phyloP scores from a whole-genome alignment of 2,888 invertebrate species.

The Cremastobaeus sp. region DNA sequence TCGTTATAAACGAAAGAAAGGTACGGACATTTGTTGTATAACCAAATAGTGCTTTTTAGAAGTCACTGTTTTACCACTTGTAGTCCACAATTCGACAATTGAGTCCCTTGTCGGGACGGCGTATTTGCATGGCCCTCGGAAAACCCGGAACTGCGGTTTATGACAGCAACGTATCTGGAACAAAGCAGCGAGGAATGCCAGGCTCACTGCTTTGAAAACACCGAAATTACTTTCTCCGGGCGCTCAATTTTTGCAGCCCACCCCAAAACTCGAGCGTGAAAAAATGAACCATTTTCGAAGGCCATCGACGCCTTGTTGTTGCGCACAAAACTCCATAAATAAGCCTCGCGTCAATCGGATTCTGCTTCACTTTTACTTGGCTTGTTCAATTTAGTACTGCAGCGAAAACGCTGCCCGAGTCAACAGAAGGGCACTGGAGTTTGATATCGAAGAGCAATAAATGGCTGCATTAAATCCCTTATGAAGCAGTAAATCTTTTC shows the following conservation, averaged over 20 bases:
- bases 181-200: constrained; percentile 63
- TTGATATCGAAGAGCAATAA: constrained; percentile 55
- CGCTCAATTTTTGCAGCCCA: constrained; percentile 9
- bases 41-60: constrained; percentile 38
- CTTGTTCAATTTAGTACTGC: too few species aligned
- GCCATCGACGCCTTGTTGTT: neutral
- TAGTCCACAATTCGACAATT: constrained; percentile 66
- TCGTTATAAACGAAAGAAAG: constrained; percentile 19
- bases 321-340: constrained; percentile 2
- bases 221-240: constrained; percentile 39
- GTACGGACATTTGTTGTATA: constrained; percentile 20
- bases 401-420: constrained; percentile 4
- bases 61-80: constrained; percentile 68
- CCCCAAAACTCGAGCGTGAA: constrained; percentile 13
- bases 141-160: constrained; percentile 73
- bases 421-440: constrained; percentile 39
- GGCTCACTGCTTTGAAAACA: constrained; percentile 55
- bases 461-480: constrained; percentile 53
- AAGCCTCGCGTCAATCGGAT: too few species aligned
- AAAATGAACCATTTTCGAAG: constrained; percentile 24
- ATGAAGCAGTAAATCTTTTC: constrained; percentile 55
- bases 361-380: too few species aligned
- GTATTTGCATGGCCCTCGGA: constrained; percentile 69
- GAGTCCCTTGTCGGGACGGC: constrained; percentile 48
- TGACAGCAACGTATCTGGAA: constrained; percentile 71